Conservation (phyloP, 2,888 invertebrate genomes). For the Scaptomyza flava region DNA sequence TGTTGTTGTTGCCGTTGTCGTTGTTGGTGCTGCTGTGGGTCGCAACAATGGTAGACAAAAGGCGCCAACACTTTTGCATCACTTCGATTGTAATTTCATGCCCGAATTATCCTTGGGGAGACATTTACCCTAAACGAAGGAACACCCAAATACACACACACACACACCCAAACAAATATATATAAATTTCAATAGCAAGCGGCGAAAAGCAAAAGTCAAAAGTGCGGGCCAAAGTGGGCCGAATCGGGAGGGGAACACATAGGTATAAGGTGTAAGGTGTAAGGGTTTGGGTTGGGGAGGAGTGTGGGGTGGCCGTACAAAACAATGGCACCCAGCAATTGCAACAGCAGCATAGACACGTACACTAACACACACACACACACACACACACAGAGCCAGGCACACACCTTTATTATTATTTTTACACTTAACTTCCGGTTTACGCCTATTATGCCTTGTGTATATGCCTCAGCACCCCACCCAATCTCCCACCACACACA, state of each 20-base stretch:
- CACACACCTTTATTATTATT: conserved; percentile 75
- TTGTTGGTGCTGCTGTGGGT: conserved; percentile 41
- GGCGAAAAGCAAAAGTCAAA: conserved; percentile 62
- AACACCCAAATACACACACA: conserved; percentile 27
- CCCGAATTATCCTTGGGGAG: conserved; percentile 84
- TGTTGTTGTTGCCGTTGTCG: conserved; percentile 36
- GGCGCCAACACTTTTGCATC: conserved; percentile 74
- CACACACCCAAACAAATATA: conserved; percentile 35
- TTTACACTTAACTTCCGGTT: conserved; percentile 81
- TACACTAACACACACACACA: neutral
- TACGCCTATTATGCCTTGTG: conserved; percentile 71
- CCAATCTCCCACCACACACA: neutral
- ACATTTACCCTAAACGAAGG: conserved; percentile 75
- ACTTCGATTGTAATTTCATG: conserved; percentile 84
- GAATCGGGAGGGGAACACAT: conserved; percentile 5
- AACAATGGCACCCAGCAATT: conserved; percentile 48
- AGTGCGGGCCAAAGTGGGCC: conserved; percentile 30
- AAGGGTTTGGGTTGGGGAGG: neutral
- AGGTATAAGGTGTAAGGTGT: neutral
- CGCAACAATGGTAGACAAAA: conserved; percentile 68
- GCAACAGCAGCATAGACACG: conserved; percentile 22
- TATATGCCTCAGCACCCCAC: conserved; percentile 4
- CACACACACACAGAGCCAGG: no score
- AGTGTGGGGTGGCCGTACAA: conserved; percentile 12
- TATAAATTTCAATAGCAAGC: conserved; percentile 71